Evolutionary conservation across 2,888 invertebrate species (phyloP), one percentile per base, ranked within the genome.

Genomic region (Callosobruchus maculatus): DNA sequence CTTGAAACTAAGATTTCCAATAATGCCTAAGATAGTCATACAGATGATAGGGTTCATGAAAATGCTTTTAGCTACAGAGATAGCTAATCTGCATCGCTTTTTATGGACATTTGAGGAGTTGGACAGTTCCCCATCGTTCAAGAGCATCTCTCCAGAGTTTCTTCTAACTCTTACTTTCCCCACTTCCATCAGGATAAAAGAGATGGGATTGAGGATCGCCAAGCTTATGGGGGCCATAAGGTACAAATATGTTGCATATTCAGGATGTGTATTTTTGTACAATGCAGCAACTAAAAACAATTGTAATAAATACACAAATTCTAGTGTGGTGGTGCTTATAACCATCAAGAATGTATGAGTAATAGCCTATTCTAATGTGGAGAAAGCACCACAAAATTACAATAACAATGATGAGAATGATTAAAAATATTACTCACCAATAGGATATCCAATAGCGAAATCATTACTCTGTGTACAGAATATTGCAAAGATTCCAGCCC

Each of bases 381-480:
- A n/a, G n/a, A n/a, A n/a, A n/a, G n/a, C n/a, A n/a, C n/a, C n/a
- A n/a, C n/a, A n/a, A n/a, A n/a, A n/a, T n/a, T 22, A 21, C 21
- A 67, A 20, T 22, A 22, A 13, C n/a, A 2, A 3, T 72, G 3
- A 21, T 18, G 72, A 67, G 2, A 67, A 9, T 20, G 9, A 21
- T 67, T 72, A 49, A 13, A 18, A 49, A 1, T 49, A 49, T n/a
- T 49, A 49, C 90, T 92, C 89, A 96, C 97, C 93, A 81, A 98
- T 97, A 5, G 98, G 98, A 88, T 94, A 97, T 77, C 98, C 98
- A 81, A 98, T 92, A 21, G 98, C 98, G 88, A 98, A 98, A 87
- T 98, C 98, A 90, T 98, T 98, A 85, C 97, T 97, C 86, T 98
- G 98, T 0, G 98, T 98, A 81, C 95, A 94, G 86, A 98, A 98